Conservation (phyloP, 2,888 invertebrate species). For the Troides oblongomaculatus region DNA sequence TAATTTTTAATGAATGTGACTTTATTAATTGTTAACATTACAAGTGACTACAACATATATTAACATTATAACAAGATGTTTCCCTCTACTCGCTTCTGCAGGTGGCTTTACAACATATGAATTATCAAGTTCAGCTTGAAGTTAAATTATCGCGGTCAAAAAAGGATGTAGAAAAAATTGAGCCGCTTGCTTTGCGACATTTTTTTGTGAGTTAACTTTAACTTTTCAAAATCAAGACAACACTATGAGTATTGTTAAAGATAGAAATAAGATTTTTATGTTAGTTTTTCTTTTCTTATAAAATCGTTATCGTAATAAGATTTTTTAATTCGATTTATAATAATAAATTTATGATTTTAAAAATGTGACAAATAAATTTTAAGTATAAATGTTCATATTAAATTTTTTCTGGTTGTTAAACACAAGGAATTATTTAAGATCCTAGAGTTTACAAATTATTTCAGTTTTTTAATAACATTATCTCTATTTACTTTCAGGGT, state of each 20-base stretch:
- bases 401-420: too few relatives aligned
- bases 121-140: slow-evolving; percentile 76
- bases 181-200: slow-evolving; percentile 51
- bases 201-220: slow-evolving; percentile 49
- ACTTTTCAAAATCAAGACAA: not conserved
- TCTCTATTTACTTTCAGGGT: slow-evolving; percentile 22
- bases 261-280: not conserved
- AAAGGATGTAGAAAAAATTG: slow-evolving; percentile 51
- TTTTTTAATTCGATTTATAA: not conserved
- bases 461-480: not conserved
- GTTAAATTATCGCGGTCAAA: slow-evolving; percentile 67
- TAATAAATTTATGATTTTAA: too few relatives aligned
- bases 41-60: too few relatives aligned
- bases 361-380: too few relatives aligned
- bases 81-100: slow-evolving; percentile 35
- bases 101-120: slow-evolving; percentile 75
- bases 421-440: too few relatives aligned
- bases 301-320: not conserved
- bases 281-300: not conserved
- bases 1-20: too few relatives aligned
- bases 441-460: too few relatives aligned
- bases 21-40: too few relatives aligned
- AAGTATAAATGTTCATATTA: too few relatives aligned
- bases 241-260: not conserved
- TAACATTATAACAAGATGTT: not conserved